Base-by-base conservation (phyloP, 1,140 invertebrate genomes). In the Laodelphax striatellus region DNA sequence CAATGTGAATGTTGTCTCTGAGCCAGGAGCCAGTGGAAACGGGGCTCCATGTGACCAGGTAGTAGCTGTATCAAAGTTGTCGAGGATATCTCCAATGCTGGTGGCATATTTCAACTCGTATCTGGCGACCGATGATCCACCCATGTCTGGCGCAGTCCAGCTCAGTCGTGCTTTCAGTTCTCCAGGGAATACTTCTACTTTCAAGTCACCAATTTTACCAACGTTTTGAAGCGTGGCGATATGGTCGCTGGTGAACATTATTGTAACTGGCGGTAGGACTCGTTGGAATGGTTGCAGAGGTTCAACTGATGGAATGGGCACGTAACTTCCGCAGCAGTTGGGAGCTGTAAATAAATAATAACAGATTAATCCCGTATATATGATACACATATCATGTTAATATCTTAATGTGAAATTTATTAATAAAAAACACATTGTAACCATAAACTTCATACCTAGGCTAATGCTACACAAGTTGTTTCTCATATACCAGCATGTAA, bases 91-190 rank as follows among this genome's bases (percentile, higher is more conserved):
- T 17, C 69, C 58, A 4, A 78, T 65, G 2, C 62, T 68, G 2
- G 64, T 65, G 4, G 75, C 70, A 62, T 74, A 77, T 54, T 71
- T 69, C 0, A 81, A 67, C 63, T 80, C 76, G 63, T 80, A 81
- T 9, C 68, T 64, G 5, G 72, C 70, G 0, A 78, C 77, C 63
- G 69, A 67, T 52, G 72, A 65, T 5, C 74, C 75, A 1, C 75
- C 76, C 71, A 76, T 77, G 65, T 75, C 80, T 5, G 79, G 79
- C 13, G 79, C 75, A 5, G 78, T 80, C 79, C 79, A 82, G 1
- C 67, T 68, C 0, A 82, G 65, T 50, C 71, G 64, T 1, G 74
- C 75, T 60, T 72, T 75, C 50, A 72, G 62, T 43, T 76, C 73
- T 34, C 68, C 66, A 0, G 69, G 61, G n/a, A 74, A 57, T 3